A percentile compares a stretch with the other conserved stretches of the same genome.
Conservation (phyloP, 2,113 vertebrate genomes). For the Phyllostomus discolor region DNA sequence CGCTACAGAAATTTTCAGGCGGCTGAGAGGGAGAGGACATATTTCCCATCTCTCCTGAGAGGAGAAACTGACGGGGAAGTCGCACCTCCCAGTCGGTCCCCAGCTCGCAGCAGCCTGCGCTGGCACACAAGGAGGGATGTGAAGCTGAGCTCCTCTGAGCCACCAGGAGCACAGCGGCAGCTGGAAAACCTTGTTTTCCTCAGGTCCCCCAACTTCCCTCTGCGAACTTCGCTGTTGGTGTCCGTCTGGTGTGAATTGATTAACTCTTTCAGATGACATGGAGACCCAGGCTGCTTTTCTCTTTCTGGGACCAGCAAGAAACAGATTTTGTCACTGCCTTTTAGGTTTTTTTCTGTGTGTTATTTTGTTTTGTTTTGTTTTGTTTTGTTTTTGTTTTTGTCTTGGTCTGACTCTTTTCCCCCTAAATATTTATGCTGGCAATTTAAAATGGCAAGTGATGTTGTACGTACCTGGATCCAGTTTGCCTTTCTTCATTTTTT, state of each 20-base stretch:
- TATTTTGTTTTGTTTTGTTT: not conserved
- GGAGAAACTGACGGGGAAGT: conserved; percentile 59
- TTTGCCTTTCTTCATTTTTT: not conserved
- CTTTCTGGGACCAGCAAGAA: conserved; percentile 2
- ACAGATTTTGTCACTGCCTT: not conserved
- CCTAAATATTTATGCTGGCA: not conserved
- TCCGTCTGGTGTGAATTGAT: conserved; percentile 70
- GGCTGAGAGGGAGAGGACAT: conserved; percentile 42
- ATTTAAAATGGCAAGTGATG: not conserved
- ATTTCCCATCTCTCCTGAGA: conserved; percentile 68
- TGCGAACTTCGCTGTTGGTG: conserved; percentile 23
- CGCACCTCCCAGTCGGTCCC: conserved; percentile 43
- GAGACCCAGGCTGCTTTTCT: not conserved
- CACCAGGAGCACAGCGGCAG: conserved; percentile 53
- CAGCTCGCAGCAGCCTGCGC: conserved; percentile 54
- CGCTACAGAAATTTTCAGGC: not conserved
- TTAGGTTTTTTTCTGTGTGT: not conserved
- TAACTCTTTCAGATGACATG: conserved; percentile 43
- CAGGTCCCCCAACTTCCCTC: conserved; percentile 57
- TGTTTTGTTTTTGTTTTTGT: not conserved
- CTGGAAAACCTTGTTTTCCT: conserved; percentile 67
- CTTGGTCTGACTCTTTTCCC: not conserved
- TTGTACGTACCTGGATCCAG: not conserved
- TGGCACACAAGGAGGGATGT: conserved; percentile 50
- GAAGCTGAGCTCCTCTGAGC: conserved; percentile 65